phyloP scores from a whole-genome alignment of 1,140 invertebrate species.

The Bicyclus anynana region DNA sequence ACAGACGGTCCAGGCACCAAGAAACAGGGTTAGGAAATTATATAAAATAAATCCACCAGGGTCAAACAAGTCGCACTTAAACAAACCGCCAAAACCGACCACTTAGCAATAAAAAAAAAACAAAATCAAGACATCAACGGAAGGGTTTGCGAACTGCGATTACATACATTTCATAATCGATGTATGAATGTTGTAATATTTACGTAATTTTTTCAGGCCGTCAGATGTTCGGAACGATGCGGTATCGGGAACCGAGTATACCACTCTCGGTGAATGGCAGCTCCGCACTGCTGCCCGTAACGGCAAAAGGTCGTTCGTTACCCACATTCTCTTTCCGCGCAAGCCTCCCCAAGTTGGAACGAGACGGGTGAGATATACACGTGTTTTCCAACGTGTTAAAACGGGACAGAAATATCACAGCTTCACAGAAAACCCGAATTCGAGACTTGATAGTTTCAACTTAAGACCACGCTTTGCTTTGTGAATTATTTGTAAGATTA shows the following conservation, averaged over 20 bases:
- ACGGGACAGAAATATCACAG: slow-evolving; percentile 43
- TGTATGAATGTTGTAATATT: slow-evolving; percentile 71
- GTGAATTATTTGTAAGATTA: slow-evolving; percentile 69
- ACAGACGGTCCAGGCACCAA: slow-evolving; percentile 58
- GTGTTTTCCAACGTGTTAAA: slow-evolving; percentile 26
- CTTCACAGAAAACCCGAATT: slow-evolving; percentile 70
- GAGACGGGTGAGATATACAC: slow-evolving; percentile 38
- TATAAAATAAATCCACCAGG: slow-evolving; percentile 69
- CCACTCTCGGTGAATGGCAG: slow-evolving; percentile 61
- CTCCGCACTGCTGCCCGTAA: slow-evolving; percentile 72
- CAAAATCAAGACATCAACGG: slow-evolving; percentile 16
- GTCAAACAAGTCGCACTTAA: slow-evolving; percentile 61
- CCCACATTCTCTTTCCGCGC: slow-evolving; percentile 76
- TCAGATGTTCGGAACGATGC: slow-evolving; percentile 56
- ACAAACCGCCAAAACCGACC: slow-evolving; percentile 47
- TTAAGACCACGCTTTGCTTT: slow-evolving; percentile 66
- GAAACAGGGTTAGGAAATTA: slow-evolving; percentile 50
- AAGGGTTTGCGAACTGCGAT: slow-evolving; percentile 24
- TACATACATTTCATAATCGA: slow-evolving; percentile 63
- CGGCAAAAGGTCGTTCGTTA: slow-evolving; percentile 75
- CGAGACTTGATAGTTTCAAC: slow-evolving; percentile 71
- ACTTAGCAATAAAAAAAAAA: slow-evolving; percentile 22
- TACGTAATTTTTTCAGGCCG: slow-evolving; percentile 73
- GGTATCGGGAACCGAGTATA: slow-evolving; percentile 38
- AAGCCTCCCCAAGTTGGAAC: slow-evolving; percentile 66